Evolutionary conservation across 2,888 invertebrate species (phyloP).

Genomic region (Argynnis bischoffii): DNA sequence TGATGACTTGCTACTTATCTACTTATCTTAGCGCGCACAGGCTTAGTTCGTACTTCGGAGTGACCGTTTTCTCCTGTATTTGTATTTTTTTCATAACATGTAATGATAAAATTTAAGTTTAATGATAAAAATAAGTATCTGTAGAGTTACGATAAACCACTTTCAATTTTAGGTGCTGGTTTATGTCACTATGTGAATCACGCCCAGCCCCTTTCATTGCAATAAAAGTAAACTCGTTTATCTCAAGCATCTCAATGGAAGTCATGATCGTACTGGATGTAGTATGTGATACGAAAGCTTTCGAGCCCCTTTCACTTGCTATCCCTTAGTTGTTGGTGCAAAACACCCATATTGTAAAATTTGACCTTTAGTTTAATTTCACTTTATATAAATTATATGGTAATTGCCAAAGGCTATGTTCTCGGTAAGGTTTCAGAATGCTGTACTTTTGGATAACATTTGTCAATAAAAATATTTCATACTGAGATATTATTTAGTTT

Average conservation of each 20-base stretch:
- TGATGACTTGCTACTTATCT: too few relatives aligned
- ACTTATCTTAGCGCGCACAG: too few relatives aligned
- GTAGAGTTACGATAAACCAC: slow-evolving; percentile 3
- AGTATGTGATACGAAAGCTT: slow-evolving; percentile 44
- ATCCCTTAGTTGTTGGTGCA: slow-evolving; percentile 47
- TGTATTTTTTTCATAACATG: background rate
- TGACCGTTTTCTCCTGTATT: background rate
- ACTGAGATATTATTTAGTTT: too few relatives aligned
- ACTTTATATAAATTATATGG: slow-evolving; percentile 10
- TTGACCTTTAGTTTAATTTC: slow-evolving; percentile 16
- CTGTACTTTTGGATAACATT: background rate
- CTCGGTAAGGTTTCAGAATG: background rate
- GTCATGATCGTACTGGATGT: slow-evolving; percentile 25
- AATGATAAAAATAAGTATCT: background rate
- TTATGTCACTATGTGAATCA: slow-evolving; percentile 23
- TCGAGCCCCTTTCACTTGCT: slow-evolving; percentile 66
- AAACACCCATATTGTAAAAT: slow-evolving; percentile 19
- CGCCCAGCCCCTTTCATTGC: slow-evolving; percentile 19
- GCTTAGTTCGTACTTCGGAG: too few relatives aligned
- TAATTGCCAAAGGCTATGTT: background rate
- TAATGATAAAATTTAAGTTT: background rate
- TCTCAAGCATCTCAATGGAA: slow-evolving; percentile 24
- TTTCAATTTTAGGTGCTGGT: slow-evolving; percentile 18
- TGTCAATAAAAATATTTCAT: too few relatives aligned
- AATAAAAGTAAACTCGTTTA: slow-evolving; percentile 32